Evolutionary conservation across 2,888 invertebrate genomes (phyloP), one percentile per base, ranked within the genome.

Genomic region (Lordiphosa andalusiaca): DNA sequence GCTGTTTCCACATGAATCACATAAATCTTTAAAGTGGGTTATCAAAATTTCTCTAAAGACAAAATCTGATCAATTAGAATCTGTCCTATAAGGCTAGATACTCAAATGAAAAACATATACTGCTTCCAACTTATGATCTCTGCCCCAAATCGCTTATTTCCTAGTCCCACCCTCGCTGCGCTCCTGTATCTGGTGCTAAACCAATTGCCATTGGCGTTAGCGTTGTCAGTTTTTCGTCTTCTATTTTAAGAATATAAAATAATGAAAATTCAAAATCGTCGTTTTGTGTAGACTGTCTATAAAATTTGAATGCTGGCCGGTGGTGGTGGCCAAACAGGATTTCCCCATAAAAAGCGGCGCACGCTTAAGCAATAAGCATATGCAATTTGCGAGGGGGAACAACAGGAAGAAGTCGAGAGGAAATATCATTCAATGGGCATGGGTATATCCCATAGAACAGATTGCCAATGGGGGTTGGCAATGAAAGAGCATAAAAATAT

Each of bases 301-400:
- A 77, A 77, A 84, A 78, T 49, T 49, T 40, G 64, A 66, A 69
- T 64, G 78, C 62, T 62, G 40, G 47, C 46, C 71, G 67, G n/a
- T n/a, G 59, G 37, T 55, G 59, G 39, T 55, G 73, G 72, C 67
- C 72, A 73, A 44, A 76, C 77, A 85, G 86, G 88, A 85, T 86
- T 86, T 85, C 77, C 86, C 87, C 86, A 73, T 69, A 69, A 73
- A 71, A 78, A 76, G 68, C 69, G 66, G 68, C 84, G 56, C 75
- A 61, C 73, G 70, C 48, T 65, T 51, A 55, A 30, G 30, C 30
- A 67, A 73, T 49, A 23, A 33, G 52, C 9, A 73, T 49, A 23
- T 37, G 52, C 9, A 23, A 46, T 25, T 12, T 7, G 13, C 13
- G 13, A 4, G 39, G 33, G 46, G 5, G 30, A 1, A 12, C 16